phyloP scores from a whole-genome alignment of 2,113 vertebrate species.

The Plestiodon gilberti region DNA sequence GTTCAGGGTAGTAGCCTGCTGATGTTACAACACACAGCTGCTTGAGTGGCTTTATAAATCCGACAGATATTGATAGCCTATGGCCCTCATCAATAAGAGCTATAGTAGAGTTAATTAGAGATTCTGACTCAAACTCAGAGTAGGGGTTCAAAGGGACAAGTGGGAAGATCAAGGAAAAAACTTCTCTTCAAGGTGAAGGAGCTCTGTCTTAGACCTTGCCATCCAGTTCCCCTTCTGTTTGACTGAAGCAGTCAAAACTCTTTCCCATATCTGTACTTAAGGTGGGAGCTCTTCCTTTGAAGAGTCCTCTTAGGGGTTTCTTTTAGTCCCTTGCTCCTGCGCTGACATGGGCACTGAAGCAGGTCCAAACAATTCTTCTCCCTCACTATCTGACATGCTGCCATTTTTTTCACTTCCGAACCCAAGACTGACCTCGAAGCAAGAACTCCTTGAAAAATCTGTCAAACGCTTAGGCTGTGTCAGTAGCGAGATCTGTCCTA shows the following conservation, averaged over 20 bases:
- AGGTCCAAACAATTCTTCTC: not conserved
- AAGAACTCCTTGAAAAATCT: not conserved
- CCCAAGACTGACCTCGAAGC: not conserved
- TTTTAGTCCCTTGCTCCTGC: too few relatives aligned
- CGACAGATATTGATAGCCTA: not conserved
- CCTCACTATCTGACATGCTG: not conserved
- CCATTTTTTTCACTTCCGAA: not conserved
- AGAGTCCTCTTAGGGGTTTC: not conserved
- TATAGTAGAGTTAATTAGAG: not conserved
- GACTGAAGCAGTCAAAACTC: not conserved
- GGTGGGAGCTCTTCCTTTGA: not conserved
- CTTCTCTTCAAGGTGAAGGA: not conserved
- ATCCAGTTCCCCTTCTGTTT: not conserved
- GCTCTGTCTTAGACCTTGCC: not conserved
- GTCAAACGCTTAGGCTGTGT: conserved; percentile 5
- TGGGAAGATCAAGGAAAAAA: not conserved
- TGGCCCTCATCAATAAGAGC: not conserved
- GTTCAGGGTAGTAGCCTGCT: not conserved
- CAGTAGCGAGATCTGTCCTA: not conserved
- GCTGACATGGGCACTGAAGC: too few relatives aligned
- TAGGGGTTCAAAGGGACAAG: not conserved
- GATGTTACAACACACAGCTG: not conserved
- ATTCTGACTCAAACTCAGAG: not conserved
- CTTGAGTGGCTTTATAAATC: not conserved
- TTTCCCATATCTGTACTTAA: not conserved